phyloP scores from a whole-genome alignment of 2,113 vertebrate species.

The Chrysochloris asiatica region DNA sequence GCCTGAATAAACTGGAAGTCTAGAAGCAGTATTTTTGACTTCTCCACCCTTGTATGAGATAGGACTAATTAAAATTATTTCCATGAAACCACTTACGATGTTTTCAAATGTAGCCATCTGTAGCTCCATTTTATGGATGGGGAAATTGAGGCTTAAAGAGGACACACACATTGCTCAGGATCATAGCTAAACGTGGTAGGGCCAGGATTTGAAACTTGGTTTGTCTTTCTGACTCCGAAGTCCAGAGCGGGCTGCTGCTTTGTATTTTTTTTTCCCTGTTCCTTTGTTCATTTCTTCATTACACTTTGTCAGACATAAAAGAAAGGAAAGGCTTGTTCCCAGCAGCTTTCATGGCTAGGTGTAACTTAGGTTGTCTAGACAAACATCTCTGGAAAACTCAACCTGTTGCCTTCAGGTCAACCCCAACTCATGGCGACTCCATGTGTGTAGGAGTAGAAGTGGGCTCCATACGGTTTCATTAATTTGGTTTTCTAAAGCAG shows the following conservation, averaged over 20 bases:
- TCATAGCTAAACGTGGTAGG: not conserved
- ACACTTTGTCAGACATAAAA: not conserved
- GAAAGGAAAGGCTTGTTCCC: too few species aligned
- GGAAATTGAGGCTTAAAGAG: not conserved
- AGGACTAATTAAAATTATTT: too few species aligned
- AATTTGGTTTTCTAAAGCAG: not conserved
- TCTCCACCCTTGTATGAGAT: too few species aligned
- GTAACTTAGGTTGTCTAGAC: not conserved
- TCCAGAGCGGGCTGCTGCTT: not conserved
- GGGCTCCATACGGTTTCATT: not conserved
- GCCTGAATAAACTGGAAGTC: too few species aligned
- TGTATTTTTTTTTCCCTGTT: too few species aligned
- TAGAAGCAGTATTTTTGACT: too few species aligned
- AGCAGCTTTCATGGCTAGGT: not conserved
- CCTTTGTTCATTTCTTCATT: not conserved
- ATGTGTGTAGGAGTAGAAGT: not conserved
- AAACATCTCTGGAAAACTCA: not conserved
- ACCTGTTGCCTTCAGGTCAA: not conserved
- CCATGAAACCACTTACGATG: not conserved
- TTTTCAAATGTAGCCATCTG: not conserved
- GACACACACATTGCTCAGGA: not conserved
- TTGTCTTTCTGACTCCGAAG: not conserved
- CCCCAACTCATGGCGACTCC: not conserved
- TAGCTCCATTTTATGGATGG: not conserved
- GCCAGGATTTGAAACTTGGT: not conserved